These are phyloP conservation scores for Platynereis dumerilii DNA, from an alignment of 2,888 invertebrate genomes.

Conservation along the genomic window DNA sequence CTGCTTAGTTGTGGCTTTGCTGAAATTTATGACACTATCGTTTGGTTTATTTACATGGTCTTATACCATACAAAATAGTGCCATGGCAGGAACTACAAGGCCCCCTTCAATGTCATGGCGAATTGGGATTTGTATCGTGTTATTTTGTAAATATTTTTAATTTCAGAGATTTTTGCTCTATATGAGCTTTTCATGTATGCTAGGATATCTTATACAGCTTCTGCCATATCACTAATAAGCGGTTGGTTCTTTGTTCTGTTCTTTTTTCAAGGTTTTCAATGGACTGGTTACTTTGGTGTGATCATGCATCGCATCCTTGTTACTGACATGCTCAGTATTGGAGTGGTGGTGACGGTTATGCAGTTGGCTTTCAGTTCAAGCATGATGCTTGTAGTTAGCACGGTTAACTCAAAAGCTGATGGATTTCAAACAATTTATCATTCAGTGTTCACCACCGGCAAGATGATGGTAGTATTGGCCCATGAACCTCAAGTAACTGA, in stretches of 20 bases:
- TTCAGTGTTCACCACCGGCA: constrained; percentile 10
- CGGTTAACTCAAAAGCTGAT: background rate
- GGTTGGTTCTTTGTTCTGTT: constrained; percentile 12
- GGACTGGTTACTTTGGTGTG: constrained; percentile 9
- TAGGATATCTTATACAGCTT: too few relatives aligned
- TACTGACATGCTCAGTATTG: constrained; percentile 17
- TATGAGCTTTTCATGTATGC: too few relatives aligned
- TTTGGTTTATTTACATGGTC: too few relatives aligned
- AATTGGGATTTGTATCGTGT: background rate
- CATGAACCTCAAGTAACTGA: background rate
- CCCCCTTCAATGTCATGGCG: background rate
- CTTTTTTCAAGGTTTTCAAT: constrained; percentile 4
- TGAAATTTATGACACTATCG: too few relatives aligned
- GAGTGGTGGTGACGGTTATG: background rate
- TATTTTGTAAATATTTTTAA: background rate
- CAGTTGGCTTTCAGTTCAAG: constrained; percentile 8
- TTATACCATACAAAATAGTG: too few relatives aligned
- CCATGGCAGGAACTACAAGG: background rate
- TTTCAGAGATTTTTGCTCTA: background rate
- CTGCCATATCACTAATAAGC: background rate
- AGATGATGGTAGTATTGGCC: constrained; percentile 2
- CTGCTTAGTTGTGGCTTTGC: too few relatives aligned
- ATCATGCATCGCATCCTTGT: constrained; percentile 23
- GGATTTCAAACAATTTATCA: background rate
- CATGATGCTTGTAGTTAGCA: background rate